Base-by-base conservation (phyloP, 2,113 vertebrate species). In the Macquaria ambigua region DNA sequence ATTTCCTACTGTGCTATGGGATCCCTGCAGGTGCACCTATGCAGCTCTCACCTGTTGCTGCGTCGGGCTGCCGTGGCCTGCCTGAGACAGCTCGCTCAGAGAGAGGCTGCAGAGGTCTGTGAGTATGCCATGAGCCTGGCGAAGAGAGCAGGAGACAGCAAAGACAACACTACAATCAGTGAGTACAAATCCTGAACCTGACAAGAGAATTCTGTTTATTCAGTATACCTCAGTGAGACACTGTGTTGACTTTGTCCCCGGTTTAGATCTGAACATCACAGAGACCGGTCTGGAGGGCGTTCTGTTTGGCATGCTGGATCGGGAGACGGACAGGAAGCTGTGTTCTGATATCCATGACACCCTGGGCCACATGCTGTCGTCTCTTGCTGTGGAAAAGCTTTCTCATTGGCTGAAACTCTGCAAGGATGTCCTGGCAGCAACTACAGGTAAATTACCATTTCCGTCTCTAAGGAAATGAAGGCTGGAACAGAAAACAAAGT, bases 261-360 rank as follows among this genome's bases (percentile, higher is more conserved):
- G 48, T 63, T 76, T 92, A 95, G 97, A 97, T 16, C 95, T 99
- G 75, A 98, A 98, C 83, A 99, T 99, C 93, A 99, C 98, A 15
- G 98, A 99, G 92, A 99, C 97, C 0, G 98, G 98, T 41, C 95
- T 99, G 0, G 98, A 99, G 91, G 98, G 98, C 0, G 98, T 99
- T 69, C 95, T 99, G 28, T 99, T 99, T 80, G 98, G 98, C 56
- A 99, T 99, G 98, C 83, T 99, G 93, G 98, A 99, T 92, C 96
- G 98, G 0, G 98, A 99, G 94, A 99, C 98, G 0, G 98, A 99
- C 90, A 90, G 97, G 85, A 99, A 99, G 91, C 81, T 99, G 67
- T 99, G 98, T 92, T 97, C 98, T 18, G 98, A 99, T 90, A 99
- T 99, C 90, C 98, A 99, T 0, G 98, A 99, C 93, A 99, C 98